A percentile compares a stretch with the other conserved stretches of the same genome.
These are phyloP conservation scores for Psittacara wagleri DNA, from an alignment of 2,113 vertebrate genomes.

Conservation along the genomic window DNA sequence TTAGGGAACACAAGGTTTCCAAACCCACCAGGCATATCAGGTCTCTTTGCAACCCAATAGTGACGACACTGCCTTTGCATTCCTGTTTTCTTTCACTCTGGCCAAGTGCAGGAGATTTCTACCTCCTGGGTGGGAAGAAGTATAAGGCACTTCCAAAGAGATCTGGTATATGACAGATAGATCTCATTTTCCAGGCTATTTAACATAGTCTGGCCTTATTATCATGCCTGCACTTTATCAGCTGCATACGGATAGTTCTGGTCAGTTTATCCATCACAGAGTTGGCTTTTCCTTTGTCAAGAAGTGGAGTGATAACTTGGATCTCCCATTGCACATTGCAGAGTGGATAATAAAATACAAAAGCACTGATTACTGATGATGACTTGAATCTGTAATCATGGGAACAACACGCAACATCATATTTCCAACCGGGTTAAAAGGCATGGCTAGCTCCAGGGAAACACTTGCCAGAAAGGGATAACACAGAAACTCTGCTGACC, in stretches of 20 bases:
- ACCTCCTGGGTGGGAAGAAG: neutral
- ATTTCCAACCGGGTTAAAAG: neutral
- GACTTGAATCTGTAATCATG: neutral
- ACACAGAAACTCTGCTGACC: neutral
- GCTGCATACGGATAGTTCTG: neutral
- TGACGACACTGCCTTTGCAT: neutral
- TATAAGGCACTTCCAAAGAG: neutral
- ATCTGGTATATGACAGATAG: neutral
- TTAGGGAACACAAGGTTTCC: neutral
- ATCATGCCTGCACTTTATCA: neutral
- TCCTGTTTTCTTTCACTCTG: neutral
- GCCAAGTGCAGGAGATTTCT: neutral
- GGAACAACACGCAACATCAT: neutral
- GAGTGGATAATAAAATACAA: neutral
- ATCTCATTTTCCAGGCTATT: neutral
- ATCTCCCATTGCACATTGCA: neutral
- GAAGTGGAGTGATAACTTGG: neutral
- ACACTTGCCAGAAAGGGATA: neutral
- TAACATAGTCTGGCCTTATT: neutral
- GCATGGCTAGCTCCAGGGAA: neutral
- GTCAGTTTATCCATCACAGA: neutral
- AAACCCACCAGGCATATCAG: neutral
- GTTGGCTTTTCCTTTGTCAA: neutral
- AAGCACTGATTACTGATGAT: neutral
- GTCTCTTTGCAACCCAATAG: neutral